These are phyloP conservation scores for Sycobia sp. DNA, from an alignment of 1,140 invertebrate genomes.

Conservation along the genomic window DNA sequence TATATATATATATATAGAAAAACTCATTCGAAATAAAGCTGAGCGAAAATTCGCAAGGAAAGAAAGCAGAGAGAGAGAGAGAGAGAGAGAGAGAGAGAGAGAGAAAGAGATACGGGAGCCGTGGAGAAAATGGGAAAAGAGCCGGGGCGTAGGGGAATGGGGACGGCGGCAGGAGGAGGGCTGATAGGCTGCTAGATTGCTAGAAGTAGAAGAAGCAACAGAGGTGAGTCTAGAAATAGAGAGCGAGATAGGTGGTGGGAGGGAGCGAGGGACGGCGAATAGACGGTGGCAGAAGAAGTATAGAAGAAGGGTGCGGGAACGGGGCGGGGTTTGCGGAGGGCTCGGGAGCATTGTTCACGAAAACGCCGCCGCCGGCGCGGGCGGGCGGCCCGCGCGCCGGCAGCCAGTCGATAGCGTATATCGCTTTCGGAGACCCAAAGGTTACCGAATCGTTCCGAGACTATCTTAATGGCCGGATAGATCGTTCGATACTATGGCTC, in stretches of 20 bases:
- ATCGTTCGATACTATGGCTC: constrained; percentile 63
- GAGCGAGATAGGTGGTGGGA: constrained; percentile 37
- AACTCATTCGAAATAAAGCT: constrained; percentile 22
- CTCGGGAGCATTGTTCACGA: constrained; percentile 51
- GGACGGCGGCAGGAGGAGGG: too few species aligned
- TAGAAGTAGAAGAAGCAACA: constrained; percentile 10
- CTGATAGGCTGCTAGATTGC: constrained; percentile 33
- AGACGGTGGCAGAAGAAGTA: neutral
- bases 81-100: neutral
- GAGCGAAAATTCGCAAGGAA: neutral
- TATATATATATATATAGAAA: too few species aligned
- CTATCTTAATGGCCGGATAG: constrained; percentile 64
- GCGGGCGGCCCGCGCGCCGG: constrained; percentile 30
- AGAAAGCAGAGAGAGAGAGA: neutral
- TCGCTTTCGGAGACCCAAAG: constrained; percentile 62
- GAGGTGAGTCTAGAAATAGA: too few species aligned
- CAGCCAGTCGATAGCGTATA: constrained; percentile 58
- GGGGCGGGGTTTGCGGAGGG: too few species aligned
- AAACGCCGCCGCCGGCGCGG: constrained; percentile 43
- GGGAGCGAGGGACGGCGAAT: constrained; percentile 19
- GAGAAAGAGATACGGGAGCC: neutral
- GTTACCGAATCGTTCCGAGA: constrained; percentile 63
- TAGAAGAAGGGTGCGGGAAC: constrained; percentile 13
- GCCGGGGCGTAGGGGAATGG: too few species aligned
- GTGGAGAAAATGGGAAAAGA: constrained; percentile 29